Base-by-base conservation (phyloP, 2,888 invertebrate species). In the Sarcophaga variegata region DNA sequence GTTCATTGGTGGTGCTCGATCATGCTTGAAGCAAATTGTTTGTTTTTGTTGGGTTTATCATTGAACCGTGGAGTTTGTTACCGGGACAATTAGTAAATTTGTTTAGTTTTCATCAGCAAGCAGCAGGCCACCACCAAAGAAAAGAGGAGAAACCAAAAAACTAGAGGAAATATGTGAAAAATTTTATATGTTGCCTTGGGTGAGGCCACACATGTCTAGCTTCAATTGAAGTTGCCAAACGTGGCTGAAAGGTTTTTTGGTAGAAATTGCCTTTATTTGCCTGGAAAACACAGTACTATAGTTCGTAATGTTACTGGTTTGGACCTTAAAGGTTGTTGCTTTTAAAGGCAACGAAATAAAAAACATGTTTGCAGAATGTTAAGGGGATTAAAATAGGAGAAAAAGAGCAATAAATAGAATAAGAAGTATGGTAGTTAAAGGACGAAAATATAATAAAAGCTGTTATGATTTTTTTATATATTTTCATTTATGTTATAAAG, bases 61-160 rank as follows among this genome's bases (percentile, higher is more conserved):
- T 70, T 70, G 47, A 77, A 69, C 45, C 54, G n/a, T 47, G 10
- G 37, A 37, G 27, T 70, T 62, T 74, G 74, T 75, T 75, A 45
- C 85, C 64, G 69, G 78, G 47, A 70, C 70, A 79, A 78, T 82
- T 79, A 75, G 60, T 71, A 20, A 78, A 85, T 79, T 79, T 82
- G 66, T 64, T 74, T 72, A 71, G 49, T 78, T 71, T 69, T 27
- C 62, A 63, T 49, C 66, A 37, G 62, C 37, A 47, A 64, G 22
- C 69, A 71, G 49, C 54, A 37, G 2, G 20, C 14, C 22, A 59
- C 62, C 69, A 54, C 8, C 4, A n/a, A 25, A 69, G 54, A 22
- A 60, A 14, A 49, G 22, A 45, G 37, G 6, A 22, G 12, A 27
- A 45, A 49, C 12, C 5, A 37, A 37, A 37, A 37, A 8, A 37